Base-by-base conservation (phyloP, 2,888 invertebrate species). In the Drosophila phalerata region DNA sequence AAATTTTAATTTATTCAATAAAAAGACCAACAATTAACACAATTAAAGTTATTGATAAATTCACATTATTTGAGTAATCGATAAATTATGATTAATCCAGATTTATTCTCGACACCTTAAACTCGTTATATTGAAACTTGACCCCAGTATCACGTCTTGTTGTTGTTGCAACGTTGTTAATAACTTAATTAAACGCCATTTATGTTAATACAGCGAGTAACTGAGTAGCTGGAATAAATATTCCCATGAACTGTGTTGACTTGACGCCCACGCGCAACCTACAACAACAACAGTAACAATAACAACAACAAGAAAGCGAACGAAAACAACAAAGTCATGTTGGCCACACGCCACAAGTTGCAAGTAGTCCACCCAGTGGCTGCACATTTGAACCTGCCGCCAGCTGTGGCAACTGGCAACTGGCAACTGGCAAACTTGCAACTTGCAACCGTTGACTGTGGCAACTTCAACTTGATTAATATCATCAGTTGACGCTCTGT, bases 101-200 rank as follows among this genome's bases (percentile, higher is more conserved):
- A 42, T 17, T 30, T 13, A 25, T 9, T 15, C 15, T 15, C 32
- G 19, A 15, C 9, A 6, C 15, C 40, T 60, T 38, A 38, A 51
- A 15, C 40, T 55, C 28, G 17, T 17, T 19, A 19, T 55, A 17
- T 34, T 45, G 9, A n/a, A 37, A 48, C n/a, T 32, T 55, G 40
- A 67, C 60, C 68, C 40, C 49, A n/a, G 40, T 19, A 30, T 42
- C 70, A 57, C 56, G 47, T 45, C 60, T 22, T 34, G 42, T 28
- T 69, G 37, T 62, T 61, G 58, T 53, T 30, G 60, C 58, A 17
- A 28, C 47, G 43, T 51, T 72, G 70, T 82, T 85, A 89, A 85
- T 89, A 72, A 73, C 85, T 85, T 85, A 85, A 84, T 85, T 85
- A 84, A 85, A 74, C 66, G 70, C 47, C 77, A 69, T 69, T 79